phyloP scores from a whole-genome alignment of 1,140 invertebrate species.

The Rhagoletis zephyria region DNA sequence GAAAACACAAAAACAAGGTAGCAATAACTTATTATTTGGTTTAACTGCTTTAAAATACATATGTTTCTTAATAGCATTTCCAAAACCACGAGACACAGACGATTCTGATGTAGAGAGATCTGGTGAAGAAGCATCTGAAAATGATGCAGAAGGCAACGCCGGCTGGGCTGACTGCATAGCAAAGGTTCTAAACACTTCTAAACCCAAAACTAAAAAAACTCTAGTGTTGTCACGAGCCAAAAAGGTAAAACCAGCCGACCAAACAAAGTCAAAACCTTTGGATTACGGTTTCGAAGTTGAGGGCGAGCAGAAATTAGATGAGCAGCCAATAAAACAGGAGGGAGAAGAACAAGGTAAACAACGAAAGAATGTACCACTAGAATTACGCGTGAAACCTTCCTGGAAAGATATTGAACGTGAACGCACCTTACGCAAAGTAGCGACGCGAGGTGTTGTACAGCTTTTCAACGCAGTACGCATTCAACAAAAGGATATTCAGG shows the following conservation, averaged over 20 bases:
- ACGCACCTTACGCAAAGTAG: conserved; percentile 83
- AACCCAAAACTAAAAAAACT: conserved; percentile 83
- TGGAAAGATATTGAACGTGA: conserved; percentile 83
- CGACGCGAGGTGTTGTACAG: conserved; percentile 91
- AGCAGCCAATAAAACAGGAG: conserved; percentile 68
- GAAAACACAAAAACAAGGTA: conserved; percentile 1
- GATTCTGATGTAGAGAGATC: conserved; percentile 21
- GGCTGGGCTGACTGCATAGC: conserved; percentile 82
- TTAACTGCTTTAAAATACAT: too few relatives aligned
- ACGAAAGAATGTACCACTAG: conserved; percentile 76
- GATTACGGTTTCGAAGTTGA: conserved; percentile 74
- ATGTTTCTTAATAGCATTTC: background rate
- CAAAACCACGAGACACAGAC: background rate
- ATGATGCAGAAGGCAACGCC: conserved; percentile 71
- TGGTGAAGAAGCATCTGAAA: conserved; percentile 54
- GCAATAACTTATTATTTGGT: too few relatives aligned
- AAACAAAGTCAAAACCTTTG: conserved; percentile 66
- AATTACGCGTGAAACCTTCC: conserved; percentile 83
- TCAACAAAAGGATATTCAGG: conserved; percentile 85
- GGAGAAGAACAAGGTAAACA: conserved; percentile 64
- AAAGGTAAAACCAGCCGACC: conserved; percentile 76
- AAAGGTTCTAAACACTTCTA: conserved; percentile 82
- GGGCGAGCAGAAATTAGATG: conserved; percentile 74
- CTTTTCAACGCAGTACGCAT: conserved; percentile 90
- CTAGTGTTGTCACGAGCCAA: conserved; percentile 84